phyloP scores from a whole-genome alignment of 2,888 invertebrate genomes.

The Andrena trimmerana region DNA sequence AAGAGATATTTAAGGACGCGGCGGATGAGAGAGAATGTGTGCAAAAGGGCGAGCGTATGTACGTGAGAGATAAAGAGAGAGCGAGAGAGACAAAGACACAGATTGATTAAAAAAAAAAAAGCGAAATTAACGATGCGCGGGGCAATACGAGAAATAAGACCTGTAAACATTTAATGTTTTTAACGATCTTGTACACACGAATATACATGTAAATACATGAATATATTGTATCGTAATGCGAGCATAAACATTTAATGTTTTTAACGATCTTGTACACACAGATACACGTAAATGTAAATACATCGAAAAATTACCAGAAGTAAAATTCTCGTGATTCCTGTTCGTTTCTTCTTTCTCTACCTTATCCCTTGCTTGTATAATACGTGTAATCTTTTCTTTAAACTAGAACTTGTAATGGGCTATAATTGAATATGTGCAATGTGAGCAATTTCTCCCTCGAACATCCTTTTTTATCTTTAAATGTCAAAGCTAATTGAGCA shows the following conservation, averaged over 20 bases:
- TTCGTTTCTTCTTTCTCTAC: conserved; percentile 58
- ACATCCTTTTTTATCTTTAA: no score
- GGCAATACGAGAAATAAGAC: conserved; percentile 72
- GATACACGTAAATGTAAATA: conserved; percentile 84
- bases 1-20: conserved; percentile 68
- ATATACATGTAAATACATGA: conserved; percentile 83
- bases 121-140: conserved; percentile 64
- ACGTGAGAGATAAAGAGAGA: conserved; percentile 34
- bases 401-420: no score
- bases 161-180: conserved; percentile 84
- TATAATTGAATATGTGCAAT: no score
- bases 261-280: conserved; percentile 84
- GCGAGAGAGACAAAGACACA: conserved; percentile 28
- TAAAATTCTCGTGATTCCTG: conserved; percentile 58
- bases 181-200: conserved; percentile 84
- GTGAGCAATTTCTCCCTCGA: no score
- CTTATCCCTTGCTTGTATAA: neutral
- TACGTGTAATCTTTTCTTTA: neutral
- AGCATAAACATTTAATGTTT: conserved; percentile 84
- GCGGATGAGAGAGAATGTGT: conserved; percentile 2
- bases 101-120: neutral
- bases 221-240: conserved; percentile 82
- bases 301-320: conserved; percentile 82
- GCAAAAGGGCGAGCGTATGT: conserved; percentile 7
- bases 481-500: no score